phyloP scores from a whole-genome alignment of 2,797 vertebrate species.

The Microcaecilia unicolor region DNA sequence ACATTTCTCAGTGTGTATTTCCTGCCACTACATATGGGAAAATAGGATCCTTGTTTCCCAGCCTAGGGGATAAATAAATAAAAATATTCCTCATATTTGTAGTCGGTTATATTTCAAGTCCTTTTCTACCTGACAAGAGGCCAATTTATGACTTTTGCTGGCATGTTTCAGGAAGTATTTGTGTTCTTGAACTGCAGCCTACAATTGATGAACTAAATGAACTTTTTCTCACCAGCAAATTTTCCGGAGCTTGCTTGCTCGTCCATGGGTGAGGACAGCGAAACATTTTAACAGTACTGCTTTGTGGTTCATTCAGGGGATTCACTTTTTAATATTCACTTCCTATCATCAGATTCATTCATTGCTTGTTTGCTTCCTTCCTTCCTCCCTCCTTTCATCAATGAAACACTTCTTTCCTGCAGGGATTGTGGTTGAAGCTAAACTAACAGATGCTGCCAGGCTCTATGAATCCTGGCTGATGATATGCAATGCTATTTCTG shows the following conservation, averaged over 20 bases:
- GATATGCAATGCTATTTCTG: conserved; percentile 14
- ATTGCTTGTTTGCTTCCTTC: conserved; percentile 8
- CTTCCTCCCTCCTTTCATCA: conserved; percentile 11
- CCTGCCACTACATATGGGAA: no score
- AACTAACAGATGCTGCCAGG: background rate
- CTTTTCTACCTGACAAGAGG: background rate
- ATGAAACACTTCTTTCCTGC: background rate
- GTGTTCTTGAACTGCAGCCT: conserved; percentile 10
- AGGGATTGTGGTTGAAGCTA: background rate
- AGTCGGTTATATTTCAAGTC: no score
- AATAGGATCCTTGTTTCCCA: no score
- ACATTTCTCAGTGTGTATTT: no score
- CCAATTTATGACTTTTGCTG: background rate
- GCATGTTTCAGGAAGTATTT: background rate
- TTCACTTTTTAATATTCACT: conserved; percentile 2
- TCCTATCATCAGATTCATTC: conserved; percentile 11
- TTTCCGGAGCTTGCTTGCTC: conserved; percentile 10
- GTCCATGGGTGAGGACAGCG: conserved; percentile 10
- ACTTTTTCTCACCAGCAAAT: background rate
- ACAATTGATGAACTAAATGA: conserved; percentile 4
- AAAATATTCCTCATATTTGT: no score
- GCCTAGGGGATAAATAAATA: no score
- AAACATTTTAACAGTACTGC: background rate
- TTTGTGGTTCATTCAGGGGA: conserved; percentile 3
- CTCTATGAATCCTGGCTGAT: conserved; percentile 8